A percentile compares a stretch with the other conserved stretches of the same genome.
phyloP scores from a whole-genome alignment of 2,113 vertebrate genomes.

The Eulacestoma nigropectus region DNA sequence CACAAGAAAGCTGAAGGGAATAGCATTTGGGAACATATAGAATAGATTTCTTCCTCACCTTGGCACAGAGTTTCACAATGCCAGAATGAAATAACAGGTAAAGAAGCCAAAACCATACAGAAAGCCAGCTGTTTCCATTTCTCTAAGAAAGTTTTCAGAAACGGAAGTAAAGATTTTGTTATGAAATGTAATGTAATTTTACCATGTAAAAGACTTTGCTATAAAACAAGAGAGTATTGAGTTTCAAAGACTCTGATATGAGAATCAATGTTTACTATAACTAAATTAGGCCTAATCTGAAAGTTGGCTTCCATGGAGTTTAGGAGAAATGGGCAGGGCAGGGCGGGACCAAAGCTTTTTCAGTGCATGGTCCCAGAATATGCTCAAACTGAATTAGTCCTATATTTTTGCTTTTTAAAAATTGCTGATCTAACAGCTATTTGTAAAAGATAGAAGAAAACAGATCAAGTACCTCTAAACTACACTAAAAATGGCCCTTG shows the following conservation, averaged over 20 bases:
- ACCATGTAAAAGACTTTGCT: not conserved
- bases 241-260: not conserved
- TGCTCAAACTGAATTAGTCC: not conserved
- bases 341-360: not conserved
- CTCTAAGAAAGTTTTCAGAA: not conserved
- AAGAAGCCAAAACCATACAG: not conserved
- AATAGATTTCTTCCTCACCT: not conserved
- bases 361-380: not conserved
- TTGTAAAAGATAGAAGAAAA: not conserved
- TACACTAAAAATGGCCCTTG: not conserved
- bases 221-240: not conserved
- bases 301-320: not conserved
- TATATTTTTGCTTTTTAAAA: not conserved
- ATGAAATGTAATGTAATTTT: not conserved
- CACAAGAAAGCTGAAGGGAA: not conserved
- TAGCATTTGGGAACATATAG: not conserved
- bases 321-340: not conserved
- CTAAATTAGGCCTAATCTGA: not conserved
- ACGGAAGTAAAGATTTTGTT: not conserved
- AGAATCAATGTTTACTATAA: not conserved
- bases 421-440: not conserved
- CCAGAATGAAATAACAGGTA: not conserved
- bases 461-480: not conserved
- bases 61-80: not conserved
- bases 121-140: not conserved